phyloP scores from a whole-genome alignment of 2,113 vertebrate species.

The Nettapus auritus region DNA sequence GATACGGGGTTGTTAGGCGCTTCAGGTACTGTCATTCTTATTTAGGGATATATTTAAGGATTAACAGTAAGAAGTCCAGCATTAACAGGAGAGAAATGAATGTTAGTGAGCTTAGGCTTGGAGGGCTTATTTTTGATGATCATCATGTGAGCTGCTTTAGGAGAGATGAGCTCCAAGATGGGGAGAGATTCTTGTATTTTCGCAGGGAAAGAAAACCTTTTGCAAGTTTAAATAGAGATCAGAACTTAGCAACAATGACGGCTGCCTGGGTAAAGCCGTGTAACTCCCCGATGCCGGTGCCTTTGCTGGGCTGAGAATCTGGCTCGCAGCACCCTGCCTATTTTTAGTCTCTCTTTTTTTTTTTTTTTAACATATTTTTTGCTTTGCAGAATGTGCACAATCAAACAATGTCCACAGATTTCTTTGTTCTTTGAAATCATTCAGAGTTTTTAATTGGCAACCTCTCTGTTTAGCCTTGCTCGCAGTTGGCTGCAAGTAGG shows the following conservation, averaged over 20 bases:
- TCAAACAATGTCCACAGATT: constrained; percentile 31
- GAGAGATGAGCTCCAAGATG: constrained; percentile 55
- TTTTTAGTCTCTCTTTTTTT: constrained; percentile 5
- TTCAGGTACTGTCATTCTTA: constrained; percentile 68
- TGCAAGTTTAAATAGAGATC: constrained; percentile 54
- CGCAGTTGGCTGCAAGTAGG: background rate
- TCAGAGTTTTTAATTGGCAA: constrained; percentile 45
- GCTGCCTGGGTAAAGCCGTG: background rate
- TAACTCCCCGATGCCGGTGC: background rate
- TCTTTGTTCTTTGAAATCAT: constrained; percentile 53
- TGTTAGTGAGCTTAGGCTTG: constrained; percentile 65
- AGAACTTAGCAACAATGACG: constrained; percentile 22
- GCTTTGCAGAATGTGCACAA: background rate
- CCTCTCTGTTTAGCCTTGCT: background rate
- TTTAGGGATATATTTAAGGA: constrained; percentile 70
- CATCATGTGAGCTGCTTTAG: constrained; percentile 64
- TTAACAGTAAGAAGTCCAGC: constrained; percentile 69
- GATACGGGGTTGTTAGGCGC: constrained; percentile 51
- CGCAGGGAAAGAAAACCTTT: constrained; percentile 32
- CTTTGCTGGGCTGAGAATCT: constrained; percentile 12
- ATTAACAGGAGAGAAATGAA: constrained; percentile 63
- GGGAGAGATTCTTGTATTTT: background rate
- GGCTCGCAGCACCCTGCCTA: constrained; percentile 28
- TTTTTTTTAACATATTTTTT: background rate
- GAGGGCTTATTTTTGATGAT: constrained; percentile 68